Base-by-base conservation (phyloP, 2,888 invertebrate genomes). In the Philereme transversata region DNA sequence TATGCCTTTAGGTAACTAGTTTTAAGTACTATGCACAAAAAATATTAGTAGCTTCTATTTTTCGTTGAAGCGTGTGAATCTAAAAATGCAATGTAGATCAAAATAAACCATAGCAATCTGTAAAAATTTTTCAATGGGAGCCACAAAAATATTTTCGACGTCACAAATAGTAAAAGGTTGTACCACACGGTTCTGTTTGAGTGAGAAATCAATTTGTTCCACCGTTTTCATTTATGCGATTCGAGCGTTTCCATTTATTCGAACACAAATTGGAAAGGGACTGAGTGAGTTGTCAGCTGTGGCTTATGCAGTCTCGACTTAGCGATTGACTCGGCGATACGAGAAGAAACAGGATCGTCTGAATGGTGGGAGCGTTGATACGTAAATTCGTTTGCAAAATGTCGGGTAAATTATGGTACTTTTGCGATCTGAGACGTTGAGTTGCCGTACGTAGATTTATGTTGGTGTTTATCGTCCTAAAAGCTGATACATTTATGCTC, bases 191-290 rank as follows among this genome's bases (percentile, higher is more conserved):
- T 86, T 86, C 86, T 87, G 80, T 87, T 85, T 87, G 87, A 88
- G 87, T 88, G 89, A 88, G 90, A 89, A 90, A 90, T 89, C 90
- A 90, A 90, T 90, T 90, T 86, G 88, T 87, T 88, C 88, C 84
- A 84, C 84, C 88, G 82, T 84, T 88, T 90, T 89, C 89, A 90
- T 90, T 90, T 88, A 87, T 90, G 86, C 84, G 86, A 87, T 86
- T 83, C 84, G 79, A 86, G 84, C 84, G 79, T 82, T 88, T 83
- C 86, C 86, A 88, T 90, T 90, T 90, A 87, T 88, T 84, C 85
- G 83, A 84, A 86, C 86, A 84, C 86, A 88, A 90, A 90, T 91
- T 90, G 90, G 85, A 90, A 88, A 85, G 86, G 87, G 88, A 86
- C 88, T 81, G 83, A 82, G 85, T 83, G 82, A 84, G 87, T 86